Evolutionary conservation across 2,888 invertebrate species (phyloP), one percentile per base, ranked within the genome.

Genomic region (Ochlodes sylvanus): DNA sequence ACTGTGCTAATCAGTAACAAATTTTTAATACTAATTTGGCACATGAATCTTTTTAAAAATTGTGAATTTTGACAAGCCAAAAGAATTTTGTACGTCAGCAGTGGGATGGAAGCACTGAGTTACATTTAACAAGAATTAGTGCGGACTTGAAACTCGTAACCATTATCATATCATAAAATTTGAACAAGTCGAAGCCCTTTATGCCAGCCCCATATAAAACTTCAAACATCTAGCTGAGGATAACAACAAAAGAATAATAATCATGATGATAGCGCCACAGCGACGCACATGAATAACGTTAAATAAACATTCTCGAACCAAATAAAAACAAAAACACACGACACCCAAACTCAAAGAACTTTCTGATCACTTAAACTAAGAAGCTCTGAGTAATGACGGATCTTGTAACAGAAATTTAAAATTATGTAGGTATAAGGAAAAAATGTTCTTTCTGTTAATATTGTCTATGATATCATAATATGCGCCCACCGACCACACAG

Each of bases 281-380:
- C 15, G 34, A 55, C 12, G n/a, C 56, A 58, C 52, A 60, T 64
- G 68, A 70, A 66, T 73, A 77, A 77, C 77, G 71, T 73, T 68
- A 68, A 75, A 75, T 76, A 76, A 77, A 77, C 75, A 71, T 71
- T 69, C 70, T 71, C 63, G 62, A 63, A 54, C 42, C 38, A 62
- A 56, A 65, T 67, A 70, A 74, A 75, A 76, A 75, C 74, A 75
- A 74, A 73, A 75, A 72, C 77, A 75, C 77, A 76, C 77, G 71
- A 72, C 75, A 75, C 76, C 70, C 73, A 74, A 74, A 75, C 70
- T 41, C 32, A 70, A 68, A 27, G 32, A 70, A 68, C 63, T 57
- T 63, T 63, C 44, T 50, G 27, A 50, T 60, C 52, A 27, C 65
- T 66, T 41, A 58, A 66, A 58, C 58, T 66, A 66, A 64, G 9